Evolutionary conservation across 2,797 vertebrate species (phyloP).

Genomic region (Epinephelus malabaricus): DNA sequence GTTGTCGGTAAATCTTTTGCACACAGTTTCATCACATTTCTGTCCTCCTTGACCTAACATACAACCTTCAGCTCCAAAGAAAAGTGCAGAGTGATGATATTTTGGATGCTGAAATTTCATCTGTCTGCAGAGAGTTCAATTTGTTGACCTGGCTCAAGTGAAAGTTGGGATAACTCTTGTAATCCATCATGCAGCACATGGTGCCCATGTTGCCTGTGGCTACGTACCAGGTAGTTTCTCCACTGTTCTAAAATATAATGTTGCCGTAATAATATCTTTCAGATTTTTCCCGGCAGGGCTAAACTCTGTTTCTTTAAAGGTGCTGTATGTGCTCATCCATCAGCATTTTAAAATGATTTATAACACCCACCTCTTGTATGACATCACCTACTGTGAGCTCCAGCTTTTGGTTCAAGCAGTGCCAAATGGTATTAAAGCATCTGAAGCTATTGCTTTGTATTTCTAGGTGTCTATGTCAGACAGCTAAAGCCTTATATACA

Average conservation of each 20-base stretch:
- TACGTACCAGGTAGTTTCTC: background rate
- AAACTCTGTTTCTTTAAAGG: slow-evolving; percentile 18
- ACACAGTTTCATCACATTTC: slow-evolving; percentile 25
- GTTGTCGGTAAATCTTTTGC: slow-evolving; percentile 16
- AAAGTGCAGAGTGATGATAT: slow-evolving; percentile 32
- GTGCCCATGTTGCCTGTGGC: background rate
- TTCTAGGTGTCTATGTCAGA: slow-evolving; percentile 22
- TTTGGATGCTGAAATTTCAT: slow-evolving; percentile 21
- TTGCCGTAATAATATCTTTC: slow-evolving; percentile 7
- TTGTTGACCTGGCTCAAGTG: slow-evolving; percentile 36
- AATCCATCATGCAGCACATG: slow-evolving; percentile 28
- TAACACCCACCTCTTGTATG: slow-evolving; percentile 35
- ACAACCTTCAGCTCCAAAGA: slow-evolving; percentile 14
- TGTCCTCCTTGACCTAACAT: slow-evolving; percentile 28
- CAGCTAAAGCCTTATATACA: background rate
- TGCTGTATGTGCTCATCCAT: slow-evolving; percentile 27
- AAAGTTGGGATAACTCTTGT: slow-evolving; percentile 33
- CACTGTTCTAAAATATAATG: slow-evolving; percentile 17
- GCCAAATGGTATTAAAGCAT: slow-evolving; percentile 19
- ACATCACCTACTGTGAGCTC: slow-evolving; percentile 31
- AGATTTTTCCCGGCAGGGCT: slow-evolving; percentile 9
- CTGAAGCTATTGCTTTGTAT: background rate
- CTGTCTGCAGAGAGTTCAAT: slow-evolving; percentile 37
- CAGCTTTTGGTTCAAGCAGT: slow-evolving; percentile 23
- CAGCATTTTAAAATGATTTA: slow-evolving; percentile 58